Evolutionary conservation across 2,888 invertebrate species (phyloP), one percentile per base, ranked within the genome.

Genomic region (Antheraea yamamai): DNA sequence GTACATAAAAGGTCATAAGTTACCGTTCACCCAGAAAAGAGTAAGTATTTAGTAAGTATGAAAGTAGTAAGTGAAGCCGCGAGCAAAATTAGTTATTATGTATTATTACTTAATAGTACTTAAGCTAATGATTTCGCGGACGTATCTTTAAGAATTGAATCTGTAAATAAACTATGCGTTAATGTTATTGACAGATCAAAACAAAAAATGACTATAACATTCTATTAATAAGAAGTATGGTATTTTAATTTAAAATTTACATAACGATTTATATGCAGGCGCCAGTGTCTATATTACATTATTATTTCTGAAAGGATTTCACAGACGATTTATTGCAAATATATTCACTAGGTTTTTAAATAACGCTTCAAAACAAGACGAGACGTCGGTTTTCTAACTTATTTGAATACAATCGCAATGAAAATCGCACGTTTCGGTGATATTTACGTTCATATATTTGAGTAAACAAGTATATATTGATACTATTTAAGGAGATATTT

Each of bases 241-340:
- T 68, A 75, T 73, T 73, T 52, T 73, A 75, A 68, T 78, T 73
- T 61, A 71, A 76, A 78, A 85, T 83, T 82, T 74, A 74, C 80
- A 83, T 83, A 85, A 76, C 75, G 73, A 83, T 85, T 83, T 82
- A 85, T 83, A 86, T 84, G 84, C 85, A 87, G 89, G 89, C 89
- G 89, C 89, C 89, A 87, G 84, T 78, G 79, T 82, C 81, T 82
- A 82, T 77, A 77, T 77, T 12, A 81, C 80, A 79, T 82, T 83
- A 84, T 85, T 85, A 82, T 82, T 81, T 83, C 77, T 77, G 75
- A 78, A 84, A 81, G 83, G 82, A 84, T 84, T 82, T 81, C 79
- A 79, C 82, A 84, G 85, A 86, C 88, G 84, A 87, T 88, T 88
- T 87, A 87, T 87, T 76, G 77, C 51, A 76, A 78, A 82, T 76